A percentile compares a stretch with the other conserved stretches of the same genome.
phyloP scores from a whole-genome alignment of 2,888 invertebrate species.

The Eupithecia centaureata region DNA sequence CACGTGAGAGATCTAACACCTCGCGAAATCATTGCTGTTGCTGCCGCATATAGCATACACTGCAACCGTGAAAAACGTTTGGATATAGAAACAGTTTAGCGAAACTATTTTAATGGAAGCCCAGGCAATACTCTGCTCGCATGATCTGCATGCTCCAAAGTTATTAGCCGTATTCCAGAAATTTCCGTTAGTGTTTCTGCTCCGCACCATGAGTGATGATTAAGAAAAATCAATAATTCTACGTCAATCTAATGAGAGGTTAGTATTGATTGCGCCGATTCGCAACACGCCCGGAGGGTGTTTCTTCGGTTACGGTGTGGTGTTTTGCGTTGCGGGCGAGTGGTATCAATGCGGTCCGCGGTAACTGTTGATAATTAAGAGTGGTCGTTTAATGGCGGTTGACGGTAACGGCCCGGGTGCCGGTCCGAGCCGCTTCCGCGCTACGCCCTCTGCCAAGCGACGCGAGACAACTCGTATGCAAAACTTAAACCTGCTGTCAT shows the following conservation, averaged over 20 bases:
- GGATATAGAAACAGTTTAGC: background rate
- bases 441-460: slow-evolving; percentile 60
- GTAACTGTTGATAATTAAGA: slow-evolving; percentile 83
- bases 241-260: slow-evolving; percentile 35
- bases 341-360: slow-evolving; percentile 59
- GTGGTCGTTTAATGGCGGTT: slow-evolving; percentile 70
- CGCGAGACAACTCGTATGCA: slow-evolving; percentile 47
- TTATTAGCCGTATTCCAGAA: slow-evolving; percentile 3
- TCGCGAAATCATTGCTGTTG: slow-evolving; percentile 29
- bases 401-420: slow-evolving; percentile 73
- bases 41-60: slow-evolving; percentile 11
- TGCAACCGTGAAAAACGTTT: slow-evolving; percentile 4
- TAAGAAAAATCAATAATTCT: slow-evolving; percentile 33
- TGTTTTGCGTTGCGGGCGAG: slow-evolving; percentile 55
- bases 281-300: slow-evolving; percentile 44
- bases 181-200: slow-evolving; percentile 14
- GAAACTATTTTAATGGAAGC: background rate
- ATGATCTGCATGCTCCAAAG: background rate
- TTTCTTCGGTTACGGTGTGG: slow-evolving; percentile 54
- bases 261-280: slow-evolving; percentile 33
- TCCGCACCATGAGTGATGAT: slow-evolving; percentile 21
- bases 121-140: background rate
- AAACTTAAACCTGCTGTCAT: slow-evolving; percentile 46
- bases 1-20: slow-evolving; percentile 74
- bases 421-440: slow-evolving; percentile 67